Evolutionary conservation across 1,140 invertebrate species (phyloP).

Genomic region (Aradophagus sp.): DNA sequence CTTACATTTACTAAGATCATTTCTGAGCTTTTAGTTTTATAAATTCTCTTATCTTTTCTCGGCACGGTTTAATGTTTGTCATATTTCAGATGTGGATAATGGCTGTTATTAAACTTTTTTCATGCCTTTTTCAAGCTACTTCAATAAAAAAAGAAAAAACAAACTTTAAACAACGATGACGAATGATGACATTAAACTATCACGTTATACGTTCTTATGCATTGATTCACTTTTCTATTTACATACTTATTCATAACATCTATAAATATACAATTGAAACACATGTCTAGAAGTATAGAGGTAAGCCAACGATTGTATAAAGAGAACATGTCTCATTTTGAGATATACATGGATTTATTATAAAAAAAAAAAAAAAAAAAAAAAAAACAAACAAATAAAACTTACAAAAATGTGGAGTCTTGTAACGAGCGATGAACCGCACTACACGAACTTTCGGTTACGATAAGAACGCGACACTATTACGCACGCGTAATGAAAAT

Average conservation of each 20-base stretch:
- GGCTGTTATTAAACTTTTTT: slow-evolving; percentile 9
- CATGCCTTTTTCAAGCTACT: slow-evolving; percentile 1
- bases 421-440: too few relatives aligned
- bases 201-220: not conserved
- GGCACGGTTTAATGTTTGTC: slow-evolving; percentile 24
- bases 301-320: too few relatives aligned
- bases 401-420: too few relatives aligned
- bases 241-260: slow-evolving; percentile 2
- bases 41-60: slow-evolving; percentile 24
- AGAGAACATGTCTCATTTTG: too few relatives aligned
- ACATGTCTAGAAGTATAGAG: too few relatives aligned
- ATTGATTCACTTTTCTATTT: not conserved
- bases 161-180: slow-evolving; percentile 1
- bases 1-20: slow-evolving; percentile 14
- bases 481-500: too few relatives aligned
- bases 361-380: too few relatives aligned
- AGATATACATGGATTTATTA: too few relatives aligned
- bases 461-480: too few relatives aligned
- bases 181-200: slow-evolving; percentile 3
- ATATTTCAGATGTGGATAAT: slow-evolving; percentile 31
- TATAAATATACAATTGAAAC: too few relatives aligned
- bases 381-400: too few relatives aligned
- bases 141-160: not conserved
- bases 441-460: too few relatives aligned
- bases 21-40: slow-evolving; percentile 24